Evolutionary conservation across 2,888 invertebrate genomes (phyloP).

Genomic region (Poecilobothrus nobilitatus): DNA sequence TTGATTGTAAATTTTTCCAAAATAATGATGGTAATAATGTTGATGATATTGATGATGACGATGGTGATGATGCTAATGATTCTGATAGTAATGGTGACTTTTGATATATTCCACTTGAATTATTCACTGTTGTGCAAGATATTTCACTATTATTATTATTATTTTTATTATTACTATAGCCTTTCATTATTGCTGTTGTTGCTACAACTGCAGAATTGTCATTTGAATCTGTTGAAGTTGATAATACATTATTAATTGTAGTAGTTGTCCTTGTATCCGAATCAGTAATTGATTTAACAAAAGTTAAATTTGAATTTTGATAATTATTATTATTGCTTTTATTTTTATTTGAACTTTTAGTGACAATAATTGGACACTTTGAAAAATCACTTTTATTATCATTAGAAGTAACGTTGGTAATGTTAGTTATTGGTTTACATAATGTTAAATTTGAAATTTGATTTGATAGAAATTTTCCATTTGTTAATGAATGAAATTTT

Average conservation of each 20-base stretch:
- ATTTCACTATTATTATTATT: neutral
- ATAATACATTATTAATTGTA: neutral
- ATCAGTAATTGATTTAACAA: neutral
- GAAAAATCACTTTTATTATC: neutral
- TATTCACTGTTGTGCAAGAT: neutral
- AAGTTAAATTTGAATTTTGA: neutral
- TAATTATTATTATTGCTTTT: neutral
- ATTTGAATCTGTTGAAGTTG: neutral
- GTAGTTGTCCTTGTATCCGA: neutral
- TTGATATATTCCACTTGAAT: neutral
- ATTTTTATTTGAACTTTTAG: neutral
- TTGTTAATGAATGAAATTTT: neutral
- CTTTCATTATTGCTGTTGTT: neutral
- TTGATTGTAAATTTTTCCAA: neutral
- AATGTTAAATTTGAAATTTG: neutral
- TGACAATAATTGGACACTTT: conserved; percentile 6
- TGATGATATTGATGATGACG: too few relatives aligned
- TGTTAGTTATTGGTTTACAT: neutral
- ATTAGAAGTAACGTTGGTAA: too few relatives aligned
- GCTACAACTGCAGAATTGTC: neutral
- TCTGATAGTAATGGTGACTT: neutral
- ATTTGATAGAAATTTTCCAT: neutral
- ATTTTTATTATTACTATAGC: neutral
- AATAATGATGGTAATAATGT: too few relatives aligned
- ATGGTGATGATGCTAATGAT: neutral